Base-by-base conservation (phyloP, 2,113 vertebrate species). In the Gopherus flavomarginatus region DNA sequence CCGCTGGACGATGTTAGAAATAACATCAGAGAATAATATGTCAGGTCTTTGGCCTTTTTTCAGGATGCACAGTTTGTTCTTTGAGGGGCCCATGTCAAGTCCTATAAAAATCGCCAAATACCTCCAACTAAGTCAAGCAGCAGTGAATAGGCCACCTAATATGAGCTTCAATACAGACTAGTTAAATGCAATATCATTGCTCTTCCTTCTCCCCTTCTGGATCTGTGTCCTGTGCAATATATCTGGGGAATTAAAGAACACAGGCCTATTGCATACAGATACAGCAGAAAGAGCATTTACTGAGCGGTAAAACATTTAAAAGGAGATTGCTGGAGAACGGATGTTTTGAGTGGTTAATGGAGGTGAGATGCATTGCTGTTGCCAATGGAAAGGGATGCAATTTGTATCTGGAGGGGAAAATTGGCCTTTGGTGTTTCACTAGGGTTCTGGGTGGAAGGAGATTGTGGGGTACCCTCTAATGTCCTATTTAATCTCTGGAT, bases 1-100 rank as follows among this genome's bases (percentile, higher is more conserved):
- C 82, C 83, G 96, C 91, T 89, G 96, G 93, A 83, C 89, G 62
- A 22, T 1, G 56, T 80, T 97, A 75, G 81, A 95, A 97, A 95
- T 26, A 92, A 90, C 93, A 95, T 3, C 94, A 44, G 80, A 56
- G 87, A 26, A 44, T 3, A 8, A 78, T 17, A 7, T 0, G 17
- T 65, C 90, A 57, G 79, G 50, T 50, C 86, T 62, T 92, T 31
- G 78, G 89, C 93, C 91, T 94, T 90, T 95, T 85, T 52, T 87
- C 10, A 72, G 57, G 91, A 81, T 52, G 59, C 57, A 42, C 83
- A 19, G 16, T 83, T 1, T 16, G 19, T 94, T 90, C 52, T 93
- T 75, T 78, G 96, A 86, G 89, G 80, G 57, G 86, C 83, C 57
- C 86, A 78, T 93, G 91, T 97, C 95, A 93, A 83, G 42, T 54